Evolutionary conservation across 2,888 invertebrate genomes (phyloP).

Genomic region (Parthenolecanium corni): DNA sequence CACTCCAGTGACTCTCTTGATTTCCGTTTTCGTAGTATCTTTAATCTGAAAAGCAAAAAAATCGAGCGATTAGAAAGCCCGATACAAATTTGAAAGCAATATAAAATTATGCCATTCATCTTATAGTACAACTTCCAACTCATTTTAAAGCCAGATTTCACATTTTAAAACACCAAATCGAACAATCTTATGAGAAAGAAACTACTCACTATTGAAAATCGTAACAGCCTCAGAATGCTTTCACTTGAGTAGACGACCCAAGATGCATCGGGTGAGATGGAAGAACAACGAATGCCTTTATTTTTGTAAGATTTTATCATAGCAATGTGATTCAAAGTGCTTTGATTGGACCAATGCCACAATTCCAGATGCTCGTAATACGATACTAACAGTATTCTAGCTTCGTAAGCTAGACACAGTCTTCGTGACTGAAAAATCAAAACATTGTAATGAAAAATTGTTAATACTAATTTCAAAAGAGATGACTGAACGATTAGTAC

Average conservation of each 20-base stretch:
- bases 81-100: not conserved
- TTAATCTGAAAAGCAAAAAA: not conserved
- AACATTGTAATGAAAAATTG: not conserved
- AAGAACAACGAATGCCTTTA: conserved; percentile 50
- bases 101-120: not conserved
- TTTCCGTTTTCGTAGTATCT: conserved; percentile 4
- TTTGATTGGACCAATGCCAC: conserved; percentile 35
- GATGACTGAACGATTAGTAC: conserved; percentile 31
- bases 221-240: conserved; percentile 52
- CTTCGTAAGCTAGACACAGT: conserved; percentile 36
- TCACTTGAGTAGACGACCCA: conserved; percentile 65
- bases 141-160: no score
- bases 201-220: conserved; percentile 45
- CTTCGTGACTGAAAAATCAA: conserved; percentile 32
- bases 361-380: conserved; percentile 39
- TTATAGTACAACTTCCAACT: no score
- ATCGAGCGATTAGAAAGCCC: not conserved
- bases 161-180: no score
- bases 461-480: conserved; percentile 9
- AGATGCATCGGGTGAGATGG: conserved; percentile 57
- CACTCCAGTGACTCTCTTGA: conserved; percentile 13
- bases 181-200: no score
- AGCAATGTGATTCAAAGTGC: conserved; percentile 16
- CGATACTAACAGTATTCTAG: conserved; percentile 38
- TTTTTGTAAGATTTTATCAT: conserved; percentile 30